These are phyloP conservation scores for Danio tinwini DNA, from an alignment of 2,797 vertebrate genomes.

Conservation along the genomic window DNA sequence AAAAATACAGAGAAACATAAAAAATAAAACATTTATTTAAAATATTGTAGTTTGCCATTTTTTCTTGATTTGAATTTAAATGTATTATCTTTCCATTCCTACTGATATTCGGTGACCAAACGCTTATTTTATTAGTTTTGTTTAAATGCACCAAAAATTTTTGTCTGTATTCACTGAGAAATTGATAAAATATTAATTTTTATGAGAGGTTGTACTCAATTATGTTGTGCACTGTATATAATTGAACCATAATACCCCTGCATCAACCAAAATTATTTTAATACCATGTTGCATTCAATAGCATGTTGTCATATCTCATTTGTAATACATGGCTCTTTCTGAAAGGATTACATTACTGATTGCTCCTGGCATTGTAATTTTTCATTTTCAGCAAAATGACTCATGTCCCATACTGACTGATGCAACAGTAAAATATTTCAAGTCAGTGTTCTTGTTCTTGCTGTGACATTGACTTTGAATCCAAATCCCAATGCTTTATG, in stretches of 20 bases:
- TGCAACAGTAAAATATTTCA: not conserved
- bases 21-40: too few species aligned
- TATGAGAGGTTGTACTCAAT: too few species aligned
- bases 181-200: too few species aligned
- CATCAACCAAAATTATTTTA: not conserved
- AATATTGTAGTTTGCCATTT: too few species aligned
- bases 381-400: not conserved
- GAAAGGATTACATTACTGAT: not conserved
- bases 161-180: too few species aligned
- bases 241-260: not conserved
- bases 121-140: too few species aligned
- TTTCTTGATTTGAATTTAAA: too few species aligned
- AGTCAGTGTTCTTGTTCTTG: not conserved
- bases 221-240: too few species aligned
- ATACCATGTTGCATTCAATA: slow-evolving; percentile 2
- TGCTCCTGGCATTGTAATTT: not conserved
- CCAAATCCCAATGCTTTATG: not conserved
- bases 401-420: not conserved
- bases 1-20: too few species aligned
- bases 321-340: not conserved
- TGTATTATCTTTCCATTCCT: too few species aligned
- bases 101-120: too few species aligned
- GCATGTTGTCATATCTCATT: not conserved
- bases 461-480: not conserved
- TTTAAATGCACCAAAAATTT: too few species aligned